Evolutionary conservation across 2,113 vertebrate genomes (phyloP), one percentile per base, ranked within the genome.

Genomic region (Tyto alba): DNA sequence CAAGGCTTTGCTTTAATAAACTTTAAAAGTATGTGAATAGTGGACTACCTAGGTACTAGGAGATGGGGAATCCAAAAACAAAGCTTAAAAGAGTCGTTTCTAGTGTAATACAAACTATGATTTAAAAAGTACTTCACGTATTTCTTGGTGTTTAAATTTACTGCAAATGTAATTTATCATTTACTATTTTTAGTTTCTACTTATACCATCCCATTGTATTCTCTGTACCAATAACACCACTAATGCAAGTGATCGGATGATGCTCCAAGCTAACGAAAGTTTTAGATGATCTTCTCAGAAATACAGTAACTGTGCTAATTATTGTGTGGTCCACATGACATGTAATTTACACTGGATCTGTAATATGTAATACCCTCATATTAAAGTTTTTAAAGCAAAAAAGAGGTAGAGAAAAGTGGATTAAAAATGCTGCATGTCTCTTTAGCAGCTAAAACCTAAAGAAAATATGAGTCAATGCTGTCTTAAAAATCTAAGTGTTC

Each of bases 401-500:
- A 69, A 78, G 48, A 78, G 9, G 18, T 14, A 52, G 38, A 77
- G 47, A 92, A 63, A 74, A 94, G 29, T 5, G 12, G 52, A 83
- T 92, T 91, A 62, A 73, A 95, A 93, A 79, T 84, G 47, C 63
- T 76, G 75, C 67, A 88, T 21, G 7, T 77, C 87, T 81, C 38
- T 93, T 89, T 57, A 87, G 71, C 56, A 91, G 71, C 83, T 91
- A 88, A 93, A 94, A 57, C 89, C 40, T 45, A 85, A 84, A 91
- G 92, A 92, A 96, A 96, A 89, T 87, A 92, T 38, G 8, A 91
- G 78, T 87, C 57, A 74, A 76, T 53, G 45, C 79, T 66, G 85
- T 72, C 67, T 91, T 88, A 88, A 96, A 94, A 96, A 95, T 85
- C 81, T 92, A 91, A 95, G 92, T 64, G 86, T 89, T 85, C 89